These are phyloP conservation scores for Sceliomorpha sp. DNA, from an alignment of 2,888 invertebrate species.

Conservation along the genomic window DNA sequence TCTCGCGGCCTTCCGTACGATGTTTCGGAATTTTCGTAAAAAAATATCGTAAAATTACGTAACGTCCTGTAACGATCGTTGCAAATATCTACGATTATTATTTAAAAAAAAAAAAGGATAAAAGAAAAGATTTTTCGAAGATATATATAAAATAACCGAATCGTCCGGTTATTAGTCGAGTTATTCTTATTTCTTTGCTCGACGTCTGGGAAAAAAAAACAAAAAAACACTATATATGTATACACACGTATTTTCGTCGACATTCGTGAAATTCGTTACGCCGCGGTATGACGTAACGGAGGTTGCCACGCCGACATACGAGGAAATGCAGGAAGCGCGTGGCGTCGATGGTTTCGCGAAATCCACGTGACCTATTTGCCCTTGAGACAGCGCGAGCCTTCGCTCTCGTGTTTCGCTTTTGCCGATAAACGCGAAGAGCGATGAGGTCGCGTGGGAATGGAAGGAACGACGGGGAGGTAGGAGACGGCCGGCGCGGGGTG, in stretches of 20 bases:
- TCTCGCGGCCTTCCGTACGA: not conserved
- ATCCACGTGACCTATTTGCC: constrained; percentile 70
- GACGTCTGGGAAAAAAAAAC: too few species aligned
- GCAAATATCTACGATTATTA: too few species aligned
- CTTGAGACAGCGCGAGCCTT: constrained; percentile 73
- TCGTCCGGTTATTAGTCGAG: too few species aligned
- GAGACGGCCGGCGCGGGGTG: constrained; percentile 5
- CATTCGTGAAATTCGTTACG: too few species aligned
- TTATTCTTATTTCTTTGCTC: too few species aligned
- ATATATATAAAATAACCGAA: too few species aligned
- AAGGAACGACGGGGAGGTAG: constrained; percentile 23
- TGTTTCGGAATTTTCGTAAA: not conserved
- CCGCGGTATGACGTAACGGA: constrained; percentile 24
- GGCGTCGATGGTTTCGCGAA: constrained; percentile 40
- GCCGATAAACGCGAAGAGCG: constrained; percentile 53
- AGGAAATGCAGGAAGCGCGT: constrained; percentile 16
- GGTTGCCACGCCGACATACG: constrained; percentile 7
- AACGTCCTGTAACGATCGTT: too few species aligned
- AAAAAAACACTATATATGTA: too few species aligned
- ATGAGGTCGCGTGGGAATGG: constrained; percentile 7
- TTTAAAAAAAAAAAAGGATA: too few species aligned
- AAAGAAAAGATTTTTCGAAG: too few species aligned
- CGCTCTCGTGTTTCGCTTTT: constrained; percentile 58
- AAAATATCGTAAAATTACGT: too few species aligned
- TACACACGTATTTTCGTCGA: too few species aligned